These are phyloP conservation scores for Oncopeltus fasciatus DNA, from an alignment of 1,140 invertebrate genomes.

Conservation along the genomic window DNA sequence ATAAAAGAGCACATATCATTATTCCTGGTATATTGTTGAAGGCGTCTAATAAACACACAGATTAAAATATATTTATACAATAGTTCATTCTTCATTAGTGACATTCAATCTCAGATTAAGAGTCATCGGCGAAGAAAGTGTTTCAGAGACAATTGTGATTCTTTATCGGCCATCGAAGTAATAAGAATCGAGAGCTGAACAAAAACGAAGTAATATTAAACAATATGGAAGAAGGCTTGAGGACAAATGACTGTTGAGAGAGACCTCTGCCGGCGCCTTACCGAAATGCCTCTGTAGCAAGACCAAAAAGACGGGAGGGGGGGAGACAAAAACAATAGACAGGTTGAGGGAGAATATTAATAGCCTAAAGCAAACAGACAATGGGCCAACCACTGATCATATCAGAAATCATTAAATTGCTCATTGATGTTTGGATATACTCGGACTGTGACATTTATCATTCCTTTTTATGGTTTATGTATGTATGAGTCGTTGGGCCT, in stretches of 20 bases:
- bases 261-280: no score
- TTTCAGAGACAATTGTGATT: neutral
- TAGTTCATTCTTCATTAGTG: no score
- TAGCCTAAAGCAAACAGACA: slow-evolving; percentile 6
- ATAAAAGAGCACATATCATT: no score
- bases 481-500: neutral
- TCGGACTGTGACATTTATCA: neutral
- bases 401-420: slow-evolving; percentile 6
- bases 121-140: no score
- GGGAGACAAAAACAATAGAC: neutral
- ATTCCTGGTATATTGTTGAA: no score
- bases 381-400: neutral
- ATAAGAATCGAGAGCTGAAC: neutral
- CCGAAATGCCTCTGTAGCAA: neutral
- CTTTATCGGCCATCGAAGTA: neutral
- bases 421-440: neutral
- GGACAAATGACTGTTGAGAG: neutral
- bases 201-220: neutral
- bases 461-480: neutral
- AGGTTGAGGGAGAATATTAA: neutral
- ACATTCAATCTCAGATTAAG: no score
- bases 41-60: no score
- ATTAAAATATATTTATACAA: no score
- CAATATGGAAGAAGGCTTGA: neutral
- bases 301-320: neutral